These are phyloP conservation scores for Agrochola circellaris DNA, from an alignment of 2,888 invertebrate genomes.

Conservation along the genomic window DNA sequence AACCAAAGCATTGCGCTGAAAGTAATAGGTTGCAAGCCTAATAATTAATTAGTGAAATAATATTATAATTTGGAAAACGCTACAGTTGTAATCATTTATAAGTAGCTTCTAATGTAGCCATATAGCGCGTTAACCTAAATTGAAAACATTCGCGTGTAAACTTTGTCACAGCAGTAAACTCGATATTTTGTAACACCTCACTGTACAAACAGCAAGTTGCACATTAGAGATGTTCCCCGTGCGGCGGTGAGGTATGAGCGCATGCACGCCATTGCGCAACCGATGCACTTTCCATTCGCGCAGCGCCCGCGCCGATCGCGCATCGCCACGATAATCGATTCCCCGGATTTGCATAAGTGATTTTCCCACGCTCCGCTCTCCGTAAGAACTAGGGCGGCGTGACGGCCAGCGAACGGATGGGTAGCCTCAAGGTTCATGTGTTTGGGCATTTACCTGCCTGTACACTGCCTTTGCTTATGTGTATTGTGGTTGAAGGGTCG, in stretches of 20 bases:
- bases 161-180: constrained; percentile 24
- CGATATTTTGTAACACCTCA: constrained; percentile 52
- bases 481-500: constrained; percentile 53
- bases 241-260: constrained; percentile 49
- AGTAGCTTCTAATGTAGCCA: not conserved
- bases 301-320: constrained; percentile 70
- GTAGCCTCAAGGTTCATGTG: constrained; percentile 82
- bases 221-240: constrained; percentile 57
- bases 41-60: not conserved
- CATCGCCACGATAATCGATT: constrained; percentile 85
- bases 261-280: constrained; percentile 80
- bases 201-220: constrained; percentile 57
- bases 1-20: not conserved
- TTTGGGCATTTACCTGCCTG: constrained; percentile 56
- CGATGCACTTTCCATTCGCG: constrained; percentile 86
- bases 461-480: constrained; percentile 22
- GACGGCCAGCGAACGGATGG: constrained; percentile 85
- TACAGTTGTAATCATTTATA: not conserved
- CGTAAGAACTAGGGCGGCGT: constrained; percentile 81
- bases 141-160: constrained; percentile 3
- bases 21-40: not conserved
- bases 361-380: constrained; percentile 88
- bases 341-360: constrained; percentile 87
- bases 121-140: constrained; percentile 9
- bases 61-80: not conserved